Evolutionary conservation across 2,113 vertebrate genomes (phyloP).

Genomic region (Reinhardtius hippoglossoides): DNA sequence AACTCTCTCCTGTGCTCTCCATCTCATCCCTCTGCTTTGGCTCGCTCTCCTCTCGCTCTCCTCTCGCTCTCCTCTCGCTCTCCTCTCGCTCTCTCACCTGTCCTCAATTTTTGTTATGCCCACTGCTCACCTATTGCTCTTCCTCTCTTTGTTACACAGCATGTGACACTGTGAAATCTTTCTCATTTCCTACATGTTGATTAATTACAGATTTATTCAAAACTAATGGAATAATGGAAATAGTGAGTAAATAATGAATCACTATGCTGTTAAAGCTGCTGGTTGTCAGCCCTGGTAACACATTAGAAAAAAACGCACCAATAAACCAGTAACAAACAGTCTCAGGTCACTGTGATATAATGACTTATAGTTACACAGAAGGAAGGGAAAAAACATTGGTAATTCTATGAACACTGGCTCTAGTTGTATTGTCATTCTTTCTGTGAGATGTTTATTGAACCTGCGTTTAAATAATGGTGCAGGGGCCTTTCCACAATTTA

Average conservation of each 20-base stretch:
- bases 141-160: neutral
- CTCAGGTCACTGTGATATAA: neutral
- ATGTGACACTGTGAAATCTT: neutral
- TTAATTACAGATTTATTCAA: neutral
- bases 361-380: neutral
- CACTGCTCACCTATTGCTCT: neutral
- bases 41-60: neutral
- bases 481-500: neutral
- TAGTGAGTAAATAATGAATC: neutral
- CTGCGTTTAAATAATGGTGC: no score
- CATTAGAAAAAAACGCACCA: neutral
- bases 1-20: conserved; percentile 10
- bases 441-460: neutral
- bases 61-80: neutral
- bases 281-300: neutral
- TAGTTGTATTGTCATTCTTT: neutral
- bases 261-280: neutral
- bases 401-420: neutral
- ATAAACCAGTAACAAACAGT: neutral
- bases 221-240: neutral
- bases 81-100: neutral
- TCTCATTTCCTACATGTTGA: neutral
- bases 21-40: conserved; percentile 11
- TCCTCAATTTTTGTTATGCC: conserved; percentile 8
- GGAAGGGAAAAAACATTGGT: neutral